These are phyloP conservation scores for Ornithoptera priamus DNA, from an alignment of 2,888 invertebrate genomes.

Conservation along the genomic window DNA sequence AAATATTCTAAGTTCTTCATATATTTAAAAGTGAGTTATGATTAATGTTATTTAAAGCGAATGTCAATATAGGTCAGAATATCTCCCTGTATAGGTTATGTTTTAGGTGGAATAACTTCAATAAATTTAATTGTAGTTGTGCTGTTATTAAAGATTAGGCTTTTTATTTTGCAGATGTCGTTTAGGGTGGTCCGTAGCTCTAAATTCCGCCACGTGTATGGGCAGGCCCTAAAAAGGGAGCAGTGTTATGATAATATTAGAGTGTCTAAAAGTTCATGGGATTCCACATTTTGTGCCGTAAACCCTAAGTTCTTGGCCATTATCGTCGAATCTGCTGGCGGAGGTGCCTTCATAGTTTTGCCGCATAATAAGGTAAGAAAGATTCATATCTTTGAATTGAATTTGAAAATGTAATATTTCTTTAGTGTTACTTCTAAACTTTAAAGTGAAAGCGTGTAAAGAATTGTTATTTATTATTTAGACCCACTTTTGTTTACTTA, in stretches of 20 bases:
- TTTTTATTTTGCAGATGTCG: conserved; percentile 87
- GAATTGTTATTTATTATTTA: neutral
- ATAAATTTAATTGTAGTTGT: conserved; percentile 56
- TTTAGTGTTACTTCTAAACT: neutral
- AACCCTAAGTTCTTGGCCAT: conserved; percentile 99
- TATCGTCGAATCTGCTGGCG: conserved; percentile 97
- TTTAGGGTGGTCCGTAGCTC: conserved; percentile 98
- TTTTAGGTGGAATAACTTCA: conserved; percentile 62
- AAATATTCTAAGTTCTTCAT: conserved; percentile 62
- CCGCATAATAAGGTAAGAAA: conserved; percentile 92
- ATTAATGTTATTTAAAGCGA: conserved; percentile 45
- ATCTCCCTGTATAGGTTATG: conserved; percentile 71
- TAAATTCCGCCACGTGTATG: conserved; percentile 98
- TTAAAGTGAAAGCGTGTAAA: neutral
- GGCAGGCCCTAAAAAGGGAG: conserved; percentile 94
- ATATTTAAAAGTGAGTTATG: conserved; percentile 69
- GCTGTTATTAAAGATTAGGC: conserved; percentile 58
- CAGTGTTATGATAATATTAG: conserved; percentile 98
- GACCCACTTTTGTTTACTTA: too few relatives aligned
- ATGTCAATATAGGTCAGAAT: conserved; percentile 77
- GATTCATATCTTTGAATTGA: neutral
- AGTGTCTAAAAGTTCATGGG: conserved; percentile 98
- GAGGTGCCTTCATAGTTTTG: conserved; percentile 96
- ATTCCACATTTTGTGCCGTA: conserved; percentile 98
- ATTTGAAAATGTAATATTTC: neutral